Base-by-base conservation (phyloP, 2,113 vertebrate genomes). In the Spheniscus mendiculus region DNA sequence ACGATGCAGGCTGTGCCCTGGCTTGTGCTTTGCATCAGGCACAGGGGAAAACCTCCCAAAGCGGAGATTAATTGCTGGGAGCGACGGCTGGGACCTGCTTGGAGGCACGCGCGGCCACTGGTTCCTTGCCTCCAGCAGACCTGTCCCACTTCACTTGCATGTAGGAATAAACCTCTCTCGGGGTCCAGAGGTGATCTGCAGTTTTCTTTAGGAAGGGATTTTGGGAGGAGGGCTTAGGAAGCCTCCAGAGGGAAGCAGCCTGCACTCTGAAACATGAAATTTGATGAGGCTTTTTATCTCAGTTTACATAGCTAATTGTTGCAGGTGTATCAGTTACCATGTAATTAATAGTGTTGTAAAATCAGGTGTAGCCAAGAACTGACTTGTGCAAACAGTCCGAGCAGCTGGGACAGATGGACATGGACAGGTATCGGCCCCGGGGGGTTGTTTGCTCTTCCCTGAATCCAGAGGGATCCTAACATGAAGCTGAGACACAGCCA, bases 291-390 rank as follows among this genome's bases (percentile, higher is more conserved):
- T 74, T 58, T 89, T 82, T n/a, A 86, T 81, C 81, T 78, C 5
- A n/a, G 73, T 85, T 93, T 79, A 50, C 87, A 65, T 0, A 87
- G 90, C 83, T 91, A 93, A 96, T 93, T 95, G 88, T 52, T 67
- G 69, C 76, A 72, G 87, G 82, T 62, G 25, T 90, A 96, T 95
- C 95, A 82, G 94, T 76, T 67, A 82, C 47, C 3, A 3, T 20
- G 77, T 93, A 93, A 95, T 94, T 65, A 94, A 96, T 17, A 83
- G 62, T 4, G 61, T 22, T 55, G 87, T 66, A 94, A 89, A 70
- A 55, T 4, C 71, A 76, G 73, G 86, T 27, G 90, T 77, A 96
- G 94, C 95, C 96, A 81, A 91, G 96, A 96, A 92, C 87, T 66
- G 94, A 74, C 89, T 72, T 23, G 83, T 56, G 86, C 96, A 84